A percentile compares a stretch with the other conserved stretches of the same genome.
Conservation (phyloP, 1,140 invertebrate species). For the Aphelenchoides besseyi region DNA sequence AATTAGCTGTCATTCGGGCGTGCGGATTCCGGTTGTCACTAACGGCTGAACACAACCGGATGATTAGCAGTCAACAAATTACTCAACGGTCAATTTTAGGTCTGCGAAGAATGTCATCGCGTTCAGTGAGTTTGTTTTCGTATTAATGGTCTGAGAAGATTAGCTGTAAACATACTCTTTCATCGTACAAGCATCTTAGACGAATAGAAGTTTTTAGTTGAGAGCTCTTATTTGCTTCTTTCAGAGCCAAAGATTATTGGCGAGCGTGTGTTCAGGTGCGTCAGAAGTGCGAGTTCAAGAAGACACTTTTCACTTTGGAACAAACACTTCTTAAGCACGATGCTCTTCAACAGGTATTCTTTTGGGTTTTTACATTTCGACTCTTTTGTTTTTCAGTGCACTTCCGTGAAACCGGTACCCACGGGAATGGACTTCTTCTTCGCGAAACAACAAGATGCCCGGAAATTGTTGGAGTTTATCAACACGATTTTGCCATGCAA, state of each 20-base stretch:
- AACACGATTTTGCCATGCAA: constrained; percentile 75
- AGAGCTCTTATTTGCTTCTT: too few species aligned
- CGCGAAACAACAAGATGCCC: constrained; percentile 79
- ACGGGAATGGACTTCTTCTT: constrained; percentile 96
- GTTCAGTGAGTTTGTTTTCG: too few species aligned
- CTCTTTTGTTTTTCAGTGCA: constrained; percentile 35
- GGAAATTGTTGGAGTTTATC: constrained; percentile 93
- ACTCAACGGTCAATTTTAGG: constrained; percentile 63
- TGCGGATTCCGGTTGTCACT: too few species aligned
- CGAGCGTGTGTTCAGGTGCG: constrained; percentile 75
- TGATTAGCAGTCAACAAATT: neutral
- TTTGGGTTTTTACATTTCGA: neutral
- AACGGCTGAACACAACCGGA: neutral
- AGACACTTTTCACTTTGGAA: constrained; percentile 96
- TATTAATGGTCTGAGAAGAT: too few species aligned
- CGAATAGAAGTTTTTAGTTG: too few species aligned
- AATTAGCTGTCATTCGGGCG: too few species aligned
- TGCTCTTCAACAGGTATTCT: constrained; percentile 72
- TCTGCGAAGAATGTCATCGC: constrained; percentile 95
- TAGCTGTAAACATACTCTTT: too few species aligned
- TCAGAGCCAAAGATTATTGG: constrained; percentile 99
- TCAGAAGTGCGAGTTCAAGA: constrained; percentile 80
- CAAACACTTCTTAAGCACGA: constrained; percentile 93
- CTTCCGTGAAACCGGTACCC: constrained; percentile 81
- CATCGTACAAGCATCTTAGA: too few species aligned